phyloP scores from a whole-genome alignment of 2,888 invertebrate genomes.

The Pristionchus maxplancki region DNA sequence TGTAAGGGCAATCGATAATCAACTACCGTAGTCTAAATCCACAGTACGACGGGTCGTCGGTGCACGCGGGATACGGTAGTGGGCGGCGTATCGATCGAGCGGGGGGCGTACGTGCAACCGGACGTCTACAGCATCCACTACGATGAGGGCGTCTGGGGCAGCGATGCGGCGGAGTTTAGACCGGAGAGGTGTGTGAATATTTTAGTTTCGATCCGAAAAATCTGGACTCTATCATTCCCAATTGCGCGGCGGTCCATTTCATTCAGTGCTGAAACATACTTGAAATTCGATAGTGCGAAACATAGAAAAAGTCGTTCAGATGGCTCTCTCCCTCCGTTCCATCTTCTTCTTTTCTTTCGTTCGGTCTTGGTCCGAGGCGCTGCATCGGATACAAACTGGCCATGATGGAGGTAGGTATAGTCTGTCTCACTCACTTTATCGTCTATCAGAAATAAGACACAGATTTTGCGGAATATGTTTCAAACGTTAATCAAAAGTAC shows the following conservation, averaged over 20 bases:
- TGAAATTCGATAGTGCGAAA: neutral
- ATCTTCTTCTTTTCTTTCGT: neutral
- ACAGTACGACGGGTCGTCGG: conserved; percentile 43
- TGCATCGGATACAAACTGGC: conserved; percentile 51
- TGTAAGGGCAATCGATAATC: conserved; percentile 55
- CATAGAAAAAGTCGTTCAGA: neutral
- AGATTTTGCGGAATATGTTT: neutral
- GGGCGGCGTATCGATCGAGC: conserved; percentile 41
- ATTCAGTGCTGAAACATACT: neutral
- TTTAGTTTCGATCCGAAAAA: neutral
- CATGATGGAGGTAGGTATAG: conserved; percentile 48
- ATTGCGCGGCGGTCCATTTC: neutral
- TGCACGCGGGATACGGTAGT: conserved; percentile 34
- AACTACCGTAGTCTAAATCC: neutral
- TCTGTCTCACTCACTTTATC: too few relatives aligned
- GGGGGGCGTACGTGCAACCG: conserved; percentile 50
- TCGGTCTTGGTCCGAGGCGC: conserved; percentile 46
- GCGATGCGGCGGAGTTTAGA: conserved; percentile 54
- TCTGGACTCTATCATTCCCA: neutral
- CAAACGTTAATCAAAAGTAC: neutral
- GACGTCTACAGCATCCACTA: conserved; percentile 52
- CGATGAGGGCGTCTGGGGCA: conserved; percentile 51
- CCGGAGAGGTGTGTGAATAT: conserved; percentile 54
- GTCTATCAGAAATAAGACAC: too few relatives aligned
- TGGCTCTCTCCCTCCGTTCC: neutral